Evolutionary conservation across 2,888 invertebrate genomes (phyloP).

Genomic region (Venustoraphidia nigricollis): DNA sequence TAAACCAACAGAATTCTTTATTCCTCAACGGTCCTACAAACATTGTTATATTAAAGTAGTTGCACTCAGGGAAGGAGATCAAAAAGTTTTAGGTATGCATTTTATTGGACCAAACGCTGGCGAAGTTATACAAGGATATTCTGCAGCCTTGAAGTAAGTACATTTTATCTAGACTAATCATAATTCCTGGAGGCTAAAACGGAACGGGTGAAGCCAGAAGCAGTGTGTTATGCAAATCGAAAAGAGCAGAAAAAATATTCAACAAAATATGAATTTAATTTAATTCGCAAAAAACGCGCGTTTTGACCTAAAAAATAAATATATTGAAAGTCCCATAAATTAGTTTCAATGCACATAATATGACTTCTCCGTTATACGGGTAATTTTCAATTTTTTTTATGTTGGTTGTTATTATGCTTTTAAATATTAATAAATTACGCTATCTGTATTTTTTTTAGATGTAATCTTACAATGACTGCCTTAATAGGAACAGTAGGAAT

Average conservation of each 20-base stretch:
- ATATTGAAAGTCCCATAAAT: too few relatives aligned
- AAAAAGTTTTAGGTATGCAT: slow-evolving; percentile 74
- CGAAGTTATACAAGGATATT: slow-evolving; percentile 88
- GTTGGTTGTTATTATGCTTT: too few relatives aligned
- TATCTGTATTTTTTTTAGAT: slow-evolving; percentile 29
- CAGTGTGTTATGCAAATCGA: background rate
- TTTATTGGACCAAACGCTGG: slow-evolving; percentile 84
- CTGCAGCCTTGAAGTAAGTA: slow-evolving; percentile 68
- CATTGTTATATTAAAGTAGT: slow-evolving; percentile 86
- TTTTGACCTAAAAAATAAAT: background rate
- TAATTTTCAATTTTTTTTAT: slow-evolving; percentile 1
- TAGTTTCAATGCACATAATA: too few relatives aligned
- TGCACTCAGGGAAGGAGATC: slow-evolving; percentile 45
- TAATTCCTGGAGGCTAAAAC: background rate
- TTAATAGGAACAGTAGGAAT: slow-evolving; percentile 77
- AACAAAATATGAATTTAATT: too few relatives aligned
- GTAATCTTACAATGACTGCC: slow-evolving; percentile 64
- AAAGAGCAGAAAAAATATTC: background rate
- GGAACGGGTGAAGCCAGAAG: background rate
- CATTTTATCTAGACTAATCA: too few relatives aligned
- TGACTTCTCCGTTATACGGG: background rate
- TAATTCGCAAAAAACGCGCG: background rate
- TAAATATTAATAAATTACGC: too few relatives aligned
- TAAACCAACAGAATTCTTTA: slow-evolving; percentile 89
- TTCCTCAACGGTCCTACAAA: slow-evolving; percentile 73